These are phyloP conservation scores for Herpailurus yagouaroundi DNA, from an alignment of 2,113 vertebrate genomes.

Conservation along the genomic window DNA sequence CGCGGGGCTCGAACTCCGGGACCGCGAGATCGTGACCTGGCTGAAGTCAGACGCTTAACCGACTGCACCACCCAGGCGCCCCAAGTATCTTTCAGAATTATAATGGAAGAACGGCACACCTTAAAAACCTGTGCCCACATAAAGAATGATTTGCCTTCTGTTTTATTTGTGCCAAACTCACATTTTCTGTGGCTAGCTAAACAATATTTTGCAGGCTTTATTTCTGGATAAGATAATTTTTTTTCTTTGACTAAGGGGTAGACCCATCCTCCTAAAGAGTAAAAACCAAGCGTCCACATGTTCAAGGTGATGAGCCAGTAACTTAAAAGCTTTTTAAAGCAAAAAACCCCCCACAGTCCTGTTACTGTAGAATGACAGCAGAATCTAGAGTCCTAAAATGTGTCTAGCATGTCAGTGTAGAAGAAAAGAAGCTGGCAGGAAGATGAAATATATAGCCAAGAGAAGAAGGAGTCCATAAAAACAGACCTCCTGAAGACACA, in stretches of 20 bases:
- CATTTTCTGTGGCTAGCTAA: neutral
- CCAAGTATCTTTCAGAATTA: constrained; percentile 1
- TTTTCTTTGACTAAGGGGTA: neutral
- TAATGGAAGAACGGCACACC: neutral
- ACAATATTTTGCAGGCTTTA: neutral
- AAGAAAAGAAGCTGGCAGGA: neutral
- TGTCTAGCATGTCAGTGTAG: neutral
- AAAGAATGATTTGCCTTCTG: neutral
- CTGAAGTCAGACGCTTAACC: too few species aligned
- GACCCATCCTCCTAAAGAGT: neutral
- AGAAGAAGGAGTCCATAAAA: constrained; percentile 46
- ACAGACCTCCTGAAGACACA: neutral
- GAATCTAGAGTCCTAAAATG: neutral
- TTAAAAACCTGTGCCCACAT: neutral
- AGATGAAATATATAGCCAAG: constrained; percentile 22
- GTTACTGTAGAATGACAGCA: neutral
- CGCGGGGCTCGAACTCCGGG: too few species aligned
- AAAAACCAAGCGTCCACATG: neutral
- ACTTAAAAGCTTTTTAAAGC: neutral
- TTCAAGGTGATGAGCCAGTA: neutral
- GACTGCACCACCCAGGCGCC: too few species aligned
- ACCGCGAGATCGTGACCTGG: too few species aligned
- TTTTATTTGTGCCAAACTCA: neutral
- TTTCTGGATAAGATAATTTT: neutral
- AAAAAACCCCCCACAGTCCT: neutral